Evolutionary conservation across 2,113 vertebrate species (phyloP).

Genomic region (Poecilia latipinna): DNA sequence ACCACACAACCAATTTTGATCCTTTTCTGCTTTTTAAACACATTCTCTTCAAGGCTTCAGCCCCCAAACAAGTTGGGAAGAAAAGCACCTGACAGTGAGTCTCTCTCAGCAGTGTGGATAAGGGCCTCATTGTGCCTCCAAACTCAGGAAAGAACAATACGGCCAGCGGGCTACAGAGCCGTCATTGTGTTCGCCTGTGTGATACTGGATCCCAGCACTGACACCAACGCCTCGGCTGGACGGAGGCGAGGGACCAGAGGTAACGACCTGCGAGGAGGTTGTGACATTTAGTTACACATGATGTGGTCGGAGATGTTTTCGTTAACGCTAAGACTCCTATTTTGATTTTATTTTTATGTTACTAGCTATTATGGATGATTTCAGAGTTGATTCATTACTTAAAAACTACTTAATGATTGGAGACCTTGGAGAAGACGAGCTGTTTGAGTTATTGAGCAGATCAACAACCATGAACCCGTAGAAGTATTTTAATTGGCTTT

Average conservation of each 20-base stretch:
- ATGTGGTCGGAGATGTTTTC: neutral
- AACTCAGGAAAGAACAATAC: constrained; percentile 63
- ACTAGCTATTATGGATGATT: neutral
- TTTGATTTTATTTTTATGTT: neutral
- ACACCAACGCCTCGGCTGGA: constrained; percentile 36
- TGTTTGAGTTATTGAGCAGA: neutral
- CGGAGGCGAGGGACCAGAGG: constrained; percentile 50
- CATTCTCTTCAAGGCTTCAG: constrained; percentile 7
- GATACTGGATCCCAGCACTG: constrained; percentile 67
- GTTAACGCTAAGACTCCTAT: neutral
- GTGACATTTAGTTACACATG: neutral
- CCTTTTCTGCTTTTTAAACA: neutral
- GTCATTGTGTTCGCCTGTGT: constrained; percentile 68
- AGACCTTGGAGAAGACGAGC: neutral
- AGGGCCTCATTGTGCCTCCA: constrained; percentile 71
- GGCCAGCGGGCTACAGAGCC: constrained; percentile 66
- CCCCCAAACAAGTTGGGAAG: constrained; percentile 17
- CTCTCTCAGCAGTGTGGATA: constrained; percentile 49
- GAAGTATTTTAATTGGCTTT: constrained; percentile 15
- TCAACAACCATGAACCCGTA: neutral
- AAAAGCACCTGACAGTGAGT: constrained; percentile 71
- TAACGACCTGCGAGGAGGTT: constrained; percentile 35
- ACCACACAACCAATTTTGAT: too few species aligned
- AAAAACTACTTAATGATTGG: too few species aligned
- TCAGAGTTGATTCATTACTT: neutral